Percentiles rank a stretch among this genome's conserved stretches.
These are phyloP conservation scores for Drosophila setifemur DNA, from an alignment of 1,140 invertebrate genomes.

Conservation along the genomic window DNA sequence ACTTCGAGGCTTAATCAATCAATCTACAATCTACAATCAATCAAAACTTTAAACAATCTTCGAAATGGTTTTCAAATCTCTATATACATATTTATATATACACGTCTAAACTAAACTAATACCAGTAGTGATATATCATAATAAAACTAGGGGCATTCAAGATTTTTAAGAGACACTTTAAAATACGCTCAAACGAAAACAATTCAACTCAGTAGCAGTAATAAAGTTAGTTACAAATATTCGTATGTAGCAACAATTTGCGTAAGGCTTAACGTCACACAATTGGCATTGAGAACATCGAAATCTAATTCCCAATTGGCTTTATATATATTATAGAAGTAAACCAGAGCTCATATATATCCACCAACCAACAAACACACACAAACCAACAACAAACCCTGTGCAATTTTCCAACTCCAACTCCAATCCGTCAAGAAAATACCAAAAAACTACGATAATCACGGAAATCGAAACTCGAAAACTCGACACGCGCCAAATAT, in stretches of 20 bases:
- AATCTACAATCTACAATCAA: conserved; percentile 58
- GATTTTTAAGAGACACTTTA: conserved; percentile 1
- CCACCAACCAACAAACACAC: conserved; percentile 33
- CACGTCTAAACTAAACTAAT: conserved; percentile 39
- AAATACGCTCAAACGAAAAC: conserved; percentile 34
- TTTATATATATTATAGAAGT: conserved; percentile 39
- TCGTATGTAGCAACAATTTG: conserved; percentile 66
- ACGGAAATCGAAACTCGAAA: conserved; percentile 10
- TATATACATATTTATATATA: conserved; percentile 41
- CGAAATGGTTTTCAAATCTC: conserved; percentile 74
- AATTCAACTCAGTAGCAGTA: background rate
- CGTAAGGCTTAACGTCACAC: conserved; percentile 60
- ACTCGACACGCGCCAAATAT: conserved; percentile 20
- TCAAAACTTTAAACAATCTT: conserved; percentile 64
- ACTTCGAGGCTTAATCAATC: conserved; percentile 52
- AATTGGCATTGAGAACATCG: conserved; percentile 55
- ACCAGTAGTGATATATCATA: conserved; percentile 59
- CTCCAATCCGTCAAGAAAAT: conserved; percentile 59
- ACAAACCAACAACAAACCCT: conserved; percentile 38
- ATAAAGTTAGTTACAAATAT: conserved; percentile 18
- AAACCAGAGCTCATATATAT: conserved; percentile 31
- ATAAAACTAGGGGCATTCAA: no score
- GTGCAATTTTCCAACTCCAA: conserved; percentile 38
- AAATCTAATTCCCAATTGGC: conserved; percentile 53
- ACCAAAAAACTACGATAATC: conserved; percentile 50